Evolutionary conservation across 2,113 vertebrate species (phyloP).

Genomic region (Cathartes aura): DNA sequence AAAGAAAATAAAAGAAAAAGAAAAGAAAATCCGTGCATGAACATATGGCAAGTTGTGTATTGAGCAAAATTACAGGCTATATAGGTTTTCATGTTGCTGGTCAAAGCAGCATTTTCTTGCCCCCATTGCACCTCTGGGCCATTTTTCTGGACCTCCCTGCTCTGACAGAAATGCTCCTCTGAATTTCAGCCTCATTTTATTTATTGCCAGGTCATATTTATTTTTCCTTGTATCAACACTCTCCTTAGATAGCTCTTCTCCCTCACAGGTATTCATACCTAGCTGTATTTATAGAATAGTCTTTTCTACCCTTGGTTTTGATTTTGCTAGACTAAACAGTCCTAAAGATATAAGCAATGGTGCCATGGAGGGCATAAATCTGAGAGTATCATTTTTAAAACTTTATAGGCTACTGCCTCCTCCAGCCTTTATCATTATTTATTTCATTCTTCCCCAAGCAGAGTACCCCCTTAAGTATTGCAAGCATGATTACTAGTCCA

Average conservation of each 20-base stretch:
- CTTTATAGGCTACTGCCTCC: not conserved
- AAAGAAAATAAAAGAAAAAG: not conserved
- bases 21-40: not conserved
- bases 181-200: not conserved
- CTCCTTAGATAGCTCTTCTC: not conserved
- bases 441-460: not conserved
- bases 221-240: not conserved
- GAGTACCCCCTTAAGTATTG: not conserved
- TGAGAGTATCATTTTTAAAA: not conserved
- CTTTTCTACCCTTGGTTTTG: not conserved
- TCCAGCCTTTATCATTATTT: not conserved
- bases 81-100: not conserved
- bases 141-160: not conserved
- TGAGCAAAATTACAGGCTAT: not conserved
- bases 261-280: not conserved
- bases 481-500: not conserved
- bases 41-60: not conserved
- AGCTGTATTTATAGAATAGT: not conserved
- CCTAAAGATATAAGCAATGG: not conserved
- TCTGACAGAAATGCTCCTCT: not conserved
- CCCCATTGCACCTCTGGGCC: fast-evolving
- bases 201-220: not conserved
- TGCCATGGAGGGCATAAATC: not conserved
- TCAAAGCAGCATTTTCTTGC: not conserved
- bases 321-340: not conserved